These are phyloP conservation scores for Akabosia matsudoensis DNA, from an alignment of 1,140 invertebrate species.

Conservation along the genomic window DNA sequence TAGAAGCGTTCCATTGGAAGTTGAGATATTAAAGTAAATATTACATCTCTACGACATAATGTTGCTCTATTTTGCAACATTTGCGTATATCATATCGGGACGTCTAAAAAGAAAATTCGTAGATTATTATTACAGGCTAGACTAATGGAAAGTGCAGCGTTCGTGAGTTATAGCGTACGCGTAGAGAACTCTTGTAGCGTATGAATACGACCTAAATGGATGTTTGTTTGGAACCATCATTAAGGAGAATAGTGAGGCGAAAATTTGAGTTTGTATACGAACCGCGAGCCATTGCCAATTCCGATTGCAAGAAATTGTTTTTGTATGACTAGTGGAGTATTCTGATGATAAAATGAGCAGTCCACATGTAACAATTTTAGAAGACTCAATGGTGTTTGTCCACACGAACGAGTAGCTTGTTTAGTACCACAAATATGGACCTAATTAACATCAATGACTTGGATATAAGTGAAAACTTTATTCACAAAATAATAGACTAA, in stretches of 20 bases:
- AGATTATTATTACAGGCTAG: conserved; percentile 4
- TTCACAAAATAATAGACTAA: too few species aligned
- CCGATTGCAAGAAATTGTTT: neutral
- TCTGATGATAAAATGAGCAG: too few species aligned
- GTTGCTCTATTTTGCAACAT: conserved; percentile 15
- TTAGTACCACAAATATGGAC: too few species aligned
- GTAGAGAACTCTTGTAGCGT: too few species aligned
- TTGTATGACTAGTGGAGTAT: too few species aligned
- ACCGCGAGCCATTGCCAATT: conserved; percentile 2
- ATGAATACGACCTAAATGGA: too few species aligned
- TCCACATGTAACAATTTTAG: too few species aligned
- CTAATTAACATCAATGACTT: too few species aligned
- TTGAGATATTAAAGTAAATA: conserved; percentile 11
- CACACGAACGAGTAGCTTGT: too few species aligned
- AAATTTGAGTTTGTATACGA: neutral
- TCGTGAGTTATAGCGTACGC: neutral
- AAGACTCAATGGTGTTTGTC: too few species aligned
- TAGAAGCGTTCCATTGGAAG: conserved; percentile 8
- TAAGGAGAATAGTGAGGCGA: neutral
- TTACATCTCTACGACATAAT: conserved; percentile 5
- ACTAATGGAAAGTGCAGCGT: neutral
- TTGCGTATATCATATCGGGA: conserved; percentile 19
- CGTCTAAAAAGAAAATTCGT: neutral
- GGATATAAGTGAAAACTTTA: too few species aligned
- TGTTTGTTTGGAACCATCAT: conserved; percentile 13